Percentiles rank a stretch among this genome's conserved stretches.
phyloP scores from a whole-genome alignment of 2,888 invertebrate species.

The Labia minor region DNA sequence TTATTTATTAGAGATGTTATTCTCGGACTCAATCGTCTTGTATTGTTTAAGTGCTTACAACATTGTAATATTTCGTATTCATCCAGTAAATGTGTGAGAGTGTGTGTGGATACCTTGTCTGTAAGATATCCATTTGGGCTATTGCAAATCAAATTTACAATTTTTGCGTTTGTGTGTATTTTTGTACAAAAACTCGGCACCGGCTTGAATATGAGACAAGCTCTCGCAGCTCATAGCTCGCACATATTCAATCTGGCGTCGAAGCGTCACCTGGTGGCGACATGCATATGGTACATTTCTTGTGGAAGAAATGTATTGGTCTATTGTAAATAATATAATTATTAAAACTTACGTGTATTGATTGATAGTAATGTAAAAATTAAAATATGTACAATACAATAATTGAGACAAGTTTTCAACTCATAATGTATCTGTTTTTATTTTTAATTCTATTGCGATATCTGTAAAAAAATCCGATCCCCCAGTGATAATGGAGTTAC shows the following conservation, averaged over 20 bases:
- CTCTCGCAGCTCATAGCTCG: slow-evolving; percentile 5
- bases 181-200: slow-evolving; percentile 13
- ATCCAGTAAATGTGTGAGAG: slow-evolving; percentile 5
- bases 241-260: neutral
- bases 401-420: slow-evolving; percentile 13
- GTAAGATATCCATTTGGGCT: slow-evolving; percentile 13
- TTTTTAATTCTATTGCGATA: slow-evolving; percentile 13
- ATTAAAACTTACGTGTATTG: slow-evolving; percentile 13
- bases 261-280: slow-evolving; percentile 13
- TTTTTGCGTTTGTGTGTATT: slow-evolving; percentile 13
- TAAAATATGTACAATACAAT: slow-evolving; percentile 13
- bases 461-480: slow-evolving; percentile 13
- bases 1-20: neutral
- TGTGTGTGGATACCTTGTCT: slow-evolving; percentile 5
- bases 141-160: slow-evolving; percentile 16
- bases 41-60: slow-evolving; percentile 13
- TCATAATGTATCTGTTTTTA: slow-evolving; percentile 13
- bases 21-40: neutral
- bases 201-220: slow-evolving; percentile 8
- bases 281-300: slow-evolving; percentile 13
- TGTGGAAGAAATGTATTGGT: slow-evolving; percentile 1
- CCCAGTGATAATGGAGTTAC: slow-evolving; percentile 8
- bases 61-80: neutral
- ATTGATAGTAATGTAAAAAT: slow-evolving; percentile 13
- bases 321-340: slow-evolving; percentile 13